Evolutionary conservation across 2,797 vertebrate genomes (phyloP).

Genomic region (Anisognathus igniventris): DNA sequence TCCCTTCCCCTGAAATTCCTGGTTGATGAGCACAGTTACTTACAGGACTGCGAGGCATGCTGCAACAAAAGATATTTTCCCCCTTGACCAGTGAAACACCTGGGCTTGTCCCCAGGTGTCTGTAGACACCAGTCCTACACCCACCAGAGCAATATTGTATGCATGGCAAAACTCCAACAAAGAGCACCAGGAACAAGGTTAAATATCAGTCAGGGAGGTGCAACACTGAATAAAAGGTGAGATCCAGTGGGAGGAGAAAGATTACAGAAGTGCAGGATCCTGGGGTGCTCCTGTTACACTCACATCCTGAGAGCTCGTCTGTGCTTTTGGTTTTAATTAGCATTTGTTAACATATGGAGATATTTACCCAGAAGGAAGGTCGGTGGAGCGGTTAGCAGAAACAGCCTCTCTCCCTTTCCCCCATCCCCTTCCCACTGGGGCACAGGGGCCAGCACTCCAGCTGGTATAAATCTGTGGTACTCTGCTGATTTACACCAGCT

Average conservation of each 20-base stretch:
- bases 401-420: conserved; percentile 18
- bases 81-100: conserved; percentile 14
- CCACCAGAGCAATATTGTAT: background rate
- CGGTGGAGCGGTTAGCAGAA: conserved; percentile 27
- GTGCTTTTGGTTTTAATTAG: conserved; percentile 60
- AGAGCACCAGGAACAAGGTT: conserved; percentile 22
- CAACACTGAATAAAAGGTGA: conserved; percentile 44
- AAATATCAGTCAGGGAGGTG: background rate
- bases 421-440: background rate
- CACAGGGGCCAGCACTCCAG: conserved; percentile 1
- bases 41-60: background rate
- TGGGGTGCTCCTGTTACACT: conserved; percentile 38
- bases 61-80: background rate
- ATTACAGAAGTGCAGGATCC: conserved; percentile 14
- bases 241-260: conserved; percentile 25
- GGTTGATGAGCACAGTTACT: background rate
- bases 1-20: background rate
- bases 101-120: background rate
- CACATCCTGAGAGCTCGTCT: conserved; percentile 6
- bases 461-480: conserved; percentile 43
- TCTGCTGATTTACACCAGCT: conserved; percentile 52
- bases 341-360: conserved; percentile 62
- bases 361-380: conserved; percentile 57
- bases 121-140: background rate
- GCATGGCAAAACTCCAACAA: background rate